phyloP scores from a whole-genome alignment of 2,888 invertebrate genomes.

The Heteromyza rotundicornis region DNA sequence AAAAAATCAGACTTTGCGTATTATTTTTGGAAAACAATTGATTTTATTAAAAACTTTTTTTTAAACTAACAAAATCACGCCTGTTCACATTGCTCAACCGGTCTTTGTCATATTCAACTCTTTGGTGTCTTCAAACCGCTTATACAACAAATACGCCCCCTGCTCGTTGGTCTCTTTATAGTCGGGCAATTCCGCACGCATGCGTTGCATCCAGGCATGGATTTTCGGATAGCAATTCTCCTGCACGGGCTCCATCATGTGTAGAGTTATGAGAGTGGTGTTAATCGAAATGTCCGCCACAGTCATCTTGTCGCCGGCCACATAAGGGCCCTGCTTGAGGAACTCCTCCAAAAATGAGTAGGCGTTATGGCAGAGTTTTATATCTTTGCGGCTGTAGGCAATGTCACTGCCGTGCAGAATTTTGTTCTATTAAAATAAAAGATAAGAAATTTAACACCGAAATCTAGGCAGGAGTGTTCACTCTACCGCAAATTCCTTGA shows the following conservation, averaged over 20 bases:
- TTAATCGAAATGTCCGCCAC: conserved; percentile 62
- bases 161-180: too few relatives aligned
- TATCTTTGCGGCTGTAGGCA: conserved; percentile 32
- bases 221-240: neutral
- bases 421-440: conserved; percentile 14
- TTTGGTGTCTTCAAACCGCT: too few relatives aligned
- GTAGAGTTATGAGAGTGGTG: conserved; percentile 47
- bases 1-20: too few relatives aligned
- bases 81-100: too few relatives aligned
- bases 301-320: conserved; percentile 33
- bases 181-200: too few relatives aligned
- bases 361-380: conserved; percentile 34
- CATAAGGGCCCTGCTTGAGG: conserved; percentile 36
- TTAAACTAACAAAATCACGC: too few relatives aligned
- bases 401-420: conserved; percentile 35
- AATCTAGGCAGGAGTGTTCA: neutral
- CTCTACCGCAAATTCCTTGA: conserved; percentile 60
- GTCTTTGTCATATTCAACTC: too few relatives aligned
- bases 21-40: too few relatives aligned
- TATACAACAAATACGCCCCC: too few relatives aligned
- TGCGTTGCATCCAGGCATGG: neutral
- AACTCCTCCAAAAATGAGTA: conserved; percentile 45
- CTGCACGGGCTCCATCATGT: conserved; percentile 37
- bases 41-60: too few relatives aligned
- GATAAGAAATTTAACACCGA: neutral